Evolutionary conservation across 2,113 vertebrate genomes (phyloP), one percentile per base, ranked within the genome.

Genomic region (Silurus glanis): DNA sequence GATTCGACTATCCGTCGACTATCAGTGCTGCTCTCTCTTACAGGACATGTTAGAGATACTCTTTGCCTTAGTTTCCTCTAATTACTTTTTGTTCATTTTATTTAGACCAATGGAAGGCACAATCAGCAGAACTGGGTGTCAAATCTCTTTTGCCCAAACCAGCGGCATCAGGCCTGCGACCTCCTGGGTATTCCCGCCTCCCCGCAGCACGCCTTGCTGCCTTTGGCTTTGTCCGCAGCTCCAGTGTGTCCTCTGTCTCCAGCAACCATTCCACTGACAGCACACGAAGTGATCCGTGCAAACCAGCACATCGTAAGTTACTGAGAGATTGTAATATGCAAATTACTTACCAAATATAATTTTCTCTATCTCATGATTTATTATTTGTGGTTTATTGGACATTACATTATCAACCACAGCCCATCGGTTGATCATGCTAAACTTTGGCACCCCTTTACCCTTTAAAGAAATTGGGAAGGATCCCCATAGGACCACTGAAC

Each of bases 161-260:
- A 0, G 95, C 95, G 80, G 95, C 94, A 6, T 96, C 97, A 0
- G 97, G 97, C 69, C 97, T 99, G 66, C 97, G 98, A 0, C 95
- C 97, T 79, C 97, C 98, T 0, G 96, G 97, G 23, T 97, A 97
- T 86, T 97, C 95, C 0, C 95, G 97, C 0, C 90, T 96, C 71
- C 97, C 97, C 0, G 94, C 97, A 0, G 94, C 97, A 21, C 98
- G 98, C 49, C 93, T 98, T 89, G 96, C 97, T 0, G 95, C 97
- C 0, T 98, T 99, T 37, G 97, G 98, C 74, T 99, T 99, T 13
- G 95, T 99, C 86, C 94, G 97, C 83, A 99, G 96, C 90, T 98
- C 98, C 89, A 99, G 98, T 0, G 95, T 97, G 56, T 97, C 98
- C 5, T 98, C 97, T 0, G 96, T 95, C 55, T 96, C 97, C 91